Evolutionary conservation across 2,797 vertebrate genomes (phyloP).

Genomic region (Sebastolobus altivelis): DNA sequence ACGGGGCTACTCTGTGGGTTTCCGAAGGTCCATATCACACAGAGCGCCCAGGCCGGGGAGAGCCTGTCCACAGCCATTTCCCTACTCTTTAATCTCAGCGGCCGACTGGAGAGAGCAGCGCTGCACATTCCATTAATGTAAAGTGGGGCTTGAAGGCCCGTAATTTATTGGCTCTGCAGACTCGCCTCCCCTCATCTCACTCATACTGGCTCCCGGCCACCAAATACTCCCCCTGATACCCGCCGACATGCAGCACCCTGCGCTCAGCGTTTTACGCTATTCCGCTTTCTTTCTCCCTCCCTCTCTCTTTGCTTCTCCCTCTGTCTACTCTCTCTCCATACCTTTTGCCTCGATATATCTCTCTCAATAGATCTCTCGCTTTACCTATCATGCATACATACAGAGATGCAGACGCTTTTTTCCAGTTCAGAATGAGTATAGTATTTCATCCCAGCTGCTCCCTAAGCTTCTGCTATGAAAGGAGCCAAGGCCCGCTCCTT

Average conservation of each 20-base stretch:
- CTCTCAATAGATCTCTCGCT: slow-evolving; percentile 12
- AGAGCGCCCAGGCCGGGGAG: slow-evolving; percentile 57
- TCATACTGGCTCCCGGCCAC: slow-evolving; percentile 81
- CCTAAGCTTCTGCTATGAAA: slow-evolving; percentile 33
- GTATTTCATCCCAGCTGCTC: slow-evolving; percentile 39
- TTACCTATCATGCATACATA: slow-evolving; percentile 20
- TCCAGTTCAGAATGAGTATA: slow-evolving; percentile 18
- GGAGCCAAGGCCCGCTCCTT: slow-evolving; percentile 26
- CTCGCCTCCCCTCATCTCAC: slow-evolving; percentile 83
- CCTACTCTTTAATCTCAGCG: slow-evolving; percentile 83
- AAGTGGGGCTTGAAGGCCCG: slow-evolving; percentile 84
- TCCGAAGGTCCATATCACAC: slow-evolving; percentile 68
- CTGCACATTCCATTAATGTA: slow-evolving; percentile 87
- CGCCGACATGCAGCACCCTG: slow-evolving; percentile 66
- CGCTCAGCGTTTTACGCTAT: slow-evolving; percentile 68
- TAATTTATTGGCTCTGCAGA: slow-evolving; percentile 88
- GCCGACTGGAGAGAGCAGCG: slow-evolving; percentile 74
- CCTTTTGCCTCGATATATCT: slow-evolving; percentile 14
- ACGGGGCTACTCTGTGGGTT: slow-evolving; percentile 51
- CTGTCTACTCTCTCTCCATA: slow-evolving; percentile 6
- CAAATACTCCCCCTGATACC: slow-evolving; percentile 82
- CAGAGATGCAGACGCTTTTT: slow-evolving; percentile 33
- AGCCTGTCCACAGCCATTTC: slow-evolving; percentile 82
- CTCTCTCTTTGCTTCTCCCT: slow-evolving; percentile 18
- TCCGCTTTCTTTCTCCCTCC: slow-evolving; percentile 54